Evolutionary conservation across 23 tunicate genomes (phyloP), one percentile per base, ranked within the genome.

Genomic region (Botrylloides violaceus): DNA sequence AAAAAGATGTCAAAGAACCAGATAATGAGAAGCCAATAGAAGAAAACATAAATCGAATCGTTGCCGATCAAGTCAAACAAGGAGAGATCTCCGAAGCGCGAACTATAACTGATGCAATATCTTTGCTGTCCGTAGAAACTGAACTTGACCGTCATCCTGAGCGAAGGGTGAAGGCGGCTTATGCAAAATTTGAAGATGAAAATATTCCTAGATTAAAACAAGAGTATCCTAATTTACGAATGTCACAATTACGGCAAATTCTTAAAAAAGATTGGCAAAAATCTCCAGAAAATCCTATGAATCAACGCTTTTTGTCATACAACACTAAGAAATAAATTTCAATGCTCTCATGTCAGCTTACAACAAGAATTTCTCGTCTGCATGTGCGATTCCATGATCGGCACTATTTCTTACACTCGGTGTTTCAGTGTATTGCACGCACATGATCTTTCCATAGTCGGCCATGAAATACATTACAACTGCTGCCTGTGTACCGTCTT

Each of bases 271-370:
- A 80, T 22, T 92, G 98, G 98, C 87, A 84, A 56, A 92, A 92
- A 81, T 92, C 87, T 18, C 98, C 98, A 1, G 98, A 92, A 70
- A 92, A 92, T 77, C 98, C 98, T 1, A 49, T 92, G 59, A 92
- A 92, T 66, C 94, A 85, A 27, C 36, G 74, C 12, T 68, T 68
- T 68, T 4, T 43, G 21, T 21, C 56, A 18, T 68, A 68, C 37
- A 68, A 68, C 37, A 43, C 74, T 5, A 68, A 68, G 32, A 19
- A 18, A 63, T 63, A 15, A 43, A n/a, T n/a, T n/a, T n/a, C n/a
- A n/a, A n/a, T n/a, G n/a, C n/a, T n/a, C n/a, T n/a, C n/a, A n/a
- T n/a, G n/a, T n/a, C n/a, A n/a, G n/a, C n/a, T n/a, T n/a, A n/a
- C n/a, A n/a, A n/a, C n/a, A n/a, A n/a, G n/a, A n/a, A n/a, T n/a